phyloP scores from a whole-genome alignment of 1,140 invertebrate species.

The Matsumurasca onukii region DNA sequence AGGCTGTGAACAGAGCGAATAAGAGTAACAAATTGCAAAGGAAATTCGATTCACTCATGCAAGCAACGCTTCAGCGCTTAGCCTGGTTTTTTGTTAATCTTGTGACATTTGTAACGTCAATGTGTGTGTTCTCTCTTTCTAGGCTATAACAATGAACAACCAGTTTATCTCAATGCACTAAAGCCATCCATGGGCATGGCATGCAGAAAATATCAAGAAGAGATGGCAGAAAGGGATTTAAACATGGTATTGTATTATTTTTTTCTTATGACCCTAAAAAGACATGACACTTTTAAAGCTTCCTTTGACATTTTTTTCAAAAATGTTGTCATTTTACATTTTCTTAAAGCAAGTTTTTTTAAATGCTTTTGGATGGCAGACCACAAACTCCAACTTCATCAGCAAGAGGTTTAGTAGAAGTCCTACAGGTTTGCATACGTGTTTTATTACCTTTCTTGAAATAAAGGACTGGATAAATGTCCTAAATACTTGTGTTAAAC shows the following conservation, averaged over 20 bases:
- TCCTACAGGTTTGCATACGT: too few relatives aligned
- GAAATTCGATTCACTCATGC: too few relatives aligned
- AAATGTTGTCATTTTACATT: not conserved
- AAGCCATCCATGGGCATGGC: slow-evolving; percentile 58
- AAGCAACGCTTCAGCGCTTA: too few relatives aligned
- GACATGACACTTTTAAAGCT: not conserved
- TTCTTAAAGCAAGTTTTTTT: not conserved
- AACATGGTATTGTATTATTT: not conserved
- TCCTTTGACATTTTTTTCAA: not conserved
- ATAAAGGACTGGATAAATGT: too few relatives aligned
- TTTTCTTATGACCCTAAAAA: not conserved
- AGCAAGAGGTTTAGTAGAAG: too few relatives aligned
- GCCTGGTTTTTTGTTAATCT: not conserved
- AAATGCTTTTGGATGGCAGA: too few relatives aligned
- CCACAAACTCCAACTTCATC: too few relatives aligned
- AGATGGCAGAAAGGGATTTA: not conserved
- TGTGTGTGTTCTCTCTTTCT: slow-evolving; percentile 37
- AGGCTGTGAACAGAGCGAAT: too few relatives aligned
- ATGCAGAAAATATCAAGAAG: slow-evolving; percentile 41
- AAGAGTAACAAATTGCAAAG: too few relatives aligned
- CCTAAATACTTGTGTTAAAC: too few relatives aligned
- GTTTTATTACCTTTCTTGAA: too few relatives aligned
- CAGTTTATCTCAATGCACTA: slow-evolving; percentile 58
- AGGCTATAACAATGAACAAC: slow-evolving; percentile 74
- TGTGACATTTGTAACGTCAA: slow-evolving; percentile 35